These are phyloP conservation scores for Himalopsyche tibetana DNA, from an alignment of 2,888 invertebrate species.

Conservation along the genomic window DNA sequence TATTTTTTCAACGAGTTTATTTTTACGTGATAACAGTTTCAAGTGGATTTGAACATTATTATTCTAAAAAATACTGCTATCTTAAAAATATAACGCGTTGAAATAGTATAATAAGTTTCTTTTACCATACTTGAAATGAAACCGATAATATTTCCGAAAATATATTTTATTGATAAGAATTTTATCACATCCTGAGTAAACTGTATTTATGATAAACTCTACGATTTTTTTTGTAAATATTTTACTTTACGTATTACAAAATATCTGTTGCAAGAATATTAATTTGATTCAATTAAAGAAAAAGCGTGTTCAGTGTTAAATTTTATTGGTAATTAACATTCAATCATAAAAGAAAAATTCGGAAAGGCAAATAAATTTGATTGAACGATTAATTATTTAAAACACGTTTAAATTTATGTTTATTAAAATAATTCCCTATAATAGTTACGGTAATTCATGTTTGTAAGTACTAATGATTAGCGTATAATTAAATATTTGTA, in stretches of 20 bases:
- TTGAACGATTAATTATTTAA: neutral
- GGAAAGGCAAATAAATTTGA: neutral
- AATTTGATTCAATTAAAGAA: neutral
- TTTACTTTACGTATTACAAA: neutral
- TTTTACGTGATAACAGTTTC: neutral
- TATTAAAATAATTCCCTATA: no score
- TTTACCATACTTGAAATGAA: no score
- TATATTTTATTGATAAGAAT: neutral
- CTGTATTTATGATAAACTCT: neutral
- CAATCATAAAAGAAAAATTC: neutral
- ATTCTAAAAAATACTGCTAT: neutral
- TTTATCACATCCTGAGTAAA: neutral
- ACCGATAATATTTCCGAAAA: neutral
- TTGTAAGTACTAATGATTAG: no score
- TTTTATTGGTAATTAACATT: neutral
- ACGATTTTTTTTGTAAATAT: neutral
- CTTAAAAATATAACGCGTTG: neutral
- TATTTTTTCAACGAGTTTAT: neutral
- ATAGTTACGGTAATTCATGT: no score
- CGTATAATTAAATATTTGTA: no score
- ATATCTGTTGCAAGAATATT: neutral
- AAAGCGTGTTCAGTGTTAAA: neutral
- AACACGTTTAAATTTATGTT: no score
- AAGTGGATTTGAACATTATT: neutral
- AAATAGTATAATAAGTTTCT: no score